phyloP scores from a whole-genome alignment of 1,140 invertebrate genomes.

The Aphelenchoides avenae region DNA sequence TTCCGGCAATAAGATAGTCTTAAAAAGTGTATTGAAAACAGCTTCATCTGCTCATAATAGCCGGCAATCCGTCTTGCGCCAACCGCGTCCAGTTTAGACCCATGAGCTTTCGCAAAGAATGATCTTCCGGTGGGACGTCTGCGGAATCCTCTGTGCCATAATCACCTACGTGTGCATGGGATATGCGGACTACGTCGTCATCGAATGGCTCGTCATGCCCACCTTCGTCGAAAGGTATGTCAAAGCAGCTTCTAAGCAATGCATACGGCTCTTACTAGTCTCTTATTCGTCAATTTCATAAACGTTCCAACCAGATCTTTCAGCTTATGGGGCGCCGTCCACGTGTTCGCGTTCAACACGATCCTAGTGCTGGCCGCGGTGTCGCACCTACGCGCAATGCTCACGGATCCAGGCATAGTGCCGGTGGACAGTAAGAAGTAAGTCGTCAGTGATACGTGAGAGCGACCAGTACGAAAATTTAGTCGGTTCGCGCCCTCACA shows the following conservation, averaged over 20 bases:
- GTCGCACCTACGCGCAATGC: constrained; percentile 76
- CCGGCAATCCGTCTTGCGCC: no score
- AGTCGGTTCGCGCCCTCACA: no score
- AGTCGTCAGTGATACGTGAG: not conserved
- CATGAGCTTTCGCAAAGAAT: no score
- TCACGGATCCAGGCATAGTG: constrained; percentile 81
- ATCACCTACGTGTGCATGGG: constrained; percentile 77
- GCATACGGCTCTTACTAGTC: not conserved
- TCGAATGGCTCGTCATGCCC: constrained; percentile 77
- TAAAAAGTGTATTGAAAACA: no score
- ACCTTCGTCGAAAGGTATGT: constrained; percentile 74
- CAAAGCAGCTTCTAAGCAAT: constrained; percentile 10
- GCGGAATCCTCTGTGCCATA: constrained; percentile 78
- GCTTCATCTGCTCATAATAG: no score
- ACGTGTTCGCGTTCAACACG: constrained; percentile 76
- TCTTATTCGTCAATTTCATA: constrained; percentile 33
- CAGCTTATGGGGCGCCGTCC: constrained; percentile 79
- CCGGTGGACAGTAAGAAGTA: constrained; percentile 64
- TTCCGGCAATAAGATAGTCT: no score
- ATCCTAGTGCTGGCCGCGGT: constrained; percentile 73
- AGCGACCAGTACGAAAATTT: no score
- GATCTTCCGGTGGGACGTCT: constrained; percentile 73
- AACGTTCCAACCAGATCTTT: no score
- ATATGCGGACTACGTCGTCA: constrained; percentile 84
- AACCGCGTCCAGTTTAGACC: no score